Conservation (phyloP, 2,797 vertebrate genomes). For the Lutjanus campechanus region DNA sequence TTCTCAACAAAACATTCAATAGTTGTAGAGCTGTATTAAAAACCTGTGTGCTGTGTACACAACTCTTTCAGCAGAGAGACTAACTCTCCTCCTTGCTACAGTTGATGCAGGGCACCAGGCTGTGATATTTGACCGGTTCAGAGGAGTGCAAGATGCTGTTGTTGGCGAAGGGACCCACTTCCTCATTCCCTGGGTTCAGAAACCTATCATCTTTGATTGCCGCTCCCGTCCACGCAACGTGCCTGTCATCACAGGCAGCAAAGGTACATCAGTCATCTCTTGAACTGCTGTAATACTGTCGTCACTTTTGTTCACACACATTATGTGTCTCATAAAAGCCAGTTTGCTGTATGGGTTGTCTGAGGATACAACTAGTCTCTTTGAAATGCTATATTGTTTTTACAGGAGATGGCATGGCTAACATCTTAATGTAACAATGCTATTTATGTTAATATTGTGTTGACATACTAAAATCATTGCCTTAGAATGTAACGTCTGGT, state of each 20-base stretch:
- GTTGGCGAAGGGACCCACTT: constrained; percentile 97
- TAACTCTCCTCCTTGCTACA: constrained; percentile 64
- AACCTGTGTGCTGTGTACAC: neutral
- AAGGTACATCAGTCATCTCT: constrained; percentile 86
- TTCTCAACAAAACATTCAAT: neutral
- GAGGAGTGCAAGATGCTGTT: constrained; percentile 92
- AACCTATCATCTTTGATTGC: constrained; percentile 96
- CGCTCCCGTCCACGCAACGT: constrained; percentile 96
- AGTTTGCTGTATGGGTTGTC: neutral
- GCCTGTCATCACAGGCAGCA: constrained; percentile 97
- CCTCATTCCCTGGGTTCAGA: constrained; percentile 98
- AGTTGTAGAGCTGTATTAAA: neutral
- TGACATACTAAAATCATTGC: neutral
- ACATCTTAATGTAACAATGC: neutral
- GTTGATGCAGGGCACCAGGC: constrained; percentile 96
- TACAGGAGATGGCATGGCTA: neutral
- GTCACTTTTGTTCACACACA: neutral
- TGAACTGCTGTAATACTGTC: neutral
- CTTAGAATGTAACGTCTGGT: neutral
- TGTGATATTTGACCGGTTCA: constrained; percentile 96
- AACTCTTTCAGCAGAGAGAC: neutral
- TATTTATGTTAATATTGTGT: neutral
- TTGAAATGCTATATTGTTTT: neutral
- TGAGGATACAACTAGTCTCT: neutral
- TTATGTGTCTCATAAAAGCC: neutral